Base-by-base conservation (phyloP, 1,140 invertebrate genomes). In the Eumeta japonica region DNA sequence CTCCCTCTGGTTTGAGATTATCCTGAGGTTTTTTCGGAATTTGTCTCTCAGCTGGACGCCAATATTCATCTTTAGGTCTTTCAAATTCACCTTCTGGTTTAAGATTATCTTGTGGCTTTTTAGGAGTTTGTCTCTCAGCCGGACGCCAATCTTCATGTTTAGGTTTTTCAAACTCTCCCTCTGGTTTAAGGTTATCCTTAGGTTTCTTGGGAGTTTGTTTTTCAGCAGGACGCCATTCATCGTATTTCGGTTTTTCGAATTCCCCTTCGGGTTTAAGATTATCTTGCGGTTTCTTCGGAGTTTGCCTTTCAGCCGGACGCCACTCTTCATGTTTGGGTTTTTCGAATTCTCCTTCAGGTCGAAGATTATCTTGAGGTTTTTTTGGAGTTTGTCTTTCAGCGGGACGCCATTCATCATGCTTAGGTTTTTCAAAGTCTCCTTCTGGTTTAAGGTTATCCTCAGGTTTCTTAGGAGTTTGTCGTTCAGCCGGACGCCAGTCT, bases 291-390 rank as follows among this genome's bases (percentile, higher is more conserved):
- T 56, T 70, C 5, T 67, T 65, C 30, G 46, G 61, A 16, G 59
- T 50, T 16, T 55, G 57, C 5, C 55, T 37, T 36, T 76, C 67
- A 5, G 56, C 60, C 7, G 63, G n/a, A n/a, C n/a, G 63, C 50
- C 60, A 76, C 43, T 61, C 46, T 1, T 64, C 62, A 39, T 73
- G 66, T 20, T 76, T 71, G 0, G 74, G 77, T 16, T 48, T 50
- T 39, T 79, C 78, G 52, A 81, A 87, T 59, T 84, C 80, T 10
- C 85, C 85, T 56, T 86, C 85, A 11, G 76, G 74, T 33, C 54
- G 54, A 3, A 83, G 46, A 55, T 82, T 80, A 45, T 81, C 79
- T 36, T 56, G 36, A 9, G 63, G 76, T 50, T 76, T 75, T 28
- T 60, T 50, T 43, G 33, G 58, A 41, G 56, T 68, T 7, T 62